A percentile compares a stretch with the other conserved stretches of the same genome.
Conservation (phyloP, 2,888 invertebrate species). For the Zygothrica quintamaculata region DNA sequence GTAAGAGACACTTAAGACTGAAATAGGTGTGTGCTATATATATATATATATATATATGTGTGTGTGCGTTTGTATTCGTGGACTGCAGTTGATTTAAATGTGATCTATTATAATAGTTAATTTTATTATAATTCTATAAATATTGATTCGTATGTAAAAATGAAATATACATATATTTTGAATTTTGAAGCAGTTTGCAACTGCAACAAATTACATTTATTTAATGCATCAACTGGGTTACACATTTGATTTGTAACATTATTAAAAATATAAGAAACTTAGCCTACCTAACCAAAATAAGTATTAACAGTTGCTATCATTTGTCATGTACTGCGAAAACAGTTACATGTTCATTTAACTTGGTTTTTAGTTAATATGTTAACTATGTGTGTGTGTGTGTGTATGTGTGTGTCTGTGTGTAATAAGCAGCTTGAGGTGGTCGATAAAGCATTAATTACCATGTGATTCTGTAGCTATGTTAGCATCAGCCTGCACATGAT, state of each 20-base stretch:
- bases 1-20: constrained; percentile 38
- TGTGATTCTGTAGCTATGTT: constrained; percentile 90
- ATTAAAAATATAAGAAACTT: background rate
- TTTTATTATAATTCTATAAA: constrained; percentile 43
- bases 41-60: too few species aligned
- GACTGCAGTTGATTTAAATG: constrained; percentile 37
- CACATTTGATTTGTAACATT: constrained; percentile 5
- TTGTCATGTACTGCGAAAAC: background rate
- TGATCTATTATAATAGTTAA: constrained; percentile 64
- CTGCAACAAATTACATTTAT: constrained; percentile 20
- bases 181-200: constrained; percentile 37
- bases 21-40: too few species aligned
- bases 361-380: constrained; percentile 5
- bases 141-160: background rate
- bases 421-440: background rate
- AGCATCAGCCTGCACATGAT: constrained; percentile 88
- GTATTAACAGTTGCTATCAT: background rate
- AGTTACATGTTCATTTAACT: background rate
- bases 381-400: background rate
- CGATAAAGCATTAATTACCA: constrained; percentile 34
- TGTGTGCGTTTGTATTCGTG: background rate
- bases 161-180: background rate
- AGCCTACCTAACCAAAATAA: background rate
- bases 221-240: background rate
- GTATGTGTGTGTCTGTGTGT: background rate